Conservation (phyloP, 2,113 vertebrate species). For the Mustela lutreola region DNA sequence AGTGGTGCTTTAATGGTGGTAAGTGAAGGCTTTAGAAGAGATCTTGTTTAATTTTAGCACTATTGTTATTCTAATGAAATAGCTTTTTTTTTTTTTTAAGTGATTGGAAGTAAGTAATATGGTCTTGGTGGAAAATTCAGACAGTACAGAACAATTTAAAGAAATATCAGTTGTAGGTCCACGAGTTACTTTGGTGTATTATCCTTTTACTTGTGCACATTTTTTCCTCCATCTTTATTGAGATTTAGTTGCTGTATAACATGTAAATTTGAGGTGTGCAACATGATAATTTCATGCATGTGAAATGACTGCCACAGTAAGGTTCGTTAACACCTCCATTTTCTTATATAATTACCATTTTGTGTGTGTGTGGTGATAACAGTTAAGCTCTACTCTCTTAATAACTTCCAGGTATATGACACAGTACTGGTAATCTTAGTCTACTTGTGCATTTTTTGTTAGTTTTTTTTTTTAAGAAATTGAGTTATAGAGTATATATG, state of each 20-base stretch:
- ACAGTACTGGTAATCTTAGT: neutral
- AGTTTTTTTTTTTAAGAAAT: neutral
- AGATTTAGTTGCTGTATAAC: neutral
- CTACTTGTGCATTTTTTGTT: neutral
- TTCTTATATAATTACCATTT: neutral
- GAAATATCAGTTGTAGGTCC: neutral
- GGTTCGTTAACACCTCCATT: neutral
- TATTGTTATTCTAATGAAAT: neutral
- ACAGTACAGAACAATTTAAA: neutral
- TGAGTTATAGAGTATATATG: neutral
- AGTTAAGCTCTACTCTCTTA: neutral
- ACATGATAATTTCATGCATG: neutral
- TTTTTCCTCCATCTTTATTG: neutral
- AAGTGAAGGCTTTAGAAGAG: neutral
- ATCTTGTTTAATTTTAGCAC: slow-evolving; percentile 3
- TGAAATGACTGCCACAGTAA: neutral
- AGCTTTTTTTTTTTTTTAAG: neutral
- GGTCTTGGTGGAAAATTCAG: neutral
- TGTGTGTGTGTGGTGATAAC: neutral
- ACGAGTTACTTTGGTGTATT: neutral
- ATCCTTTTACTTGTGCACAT: neutral
- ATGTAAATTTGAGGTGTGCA: neutral
- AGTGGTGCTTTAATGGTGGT: neutral
- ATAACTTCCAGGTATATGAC: neutral
- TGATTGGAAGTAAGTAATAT: neutral